Evolutionary conservation across 2,888 invertebrate species (phyloP), one percentile per base, ranked within the genome.

Genomic region (Cheilosia scutellata): DNA sequence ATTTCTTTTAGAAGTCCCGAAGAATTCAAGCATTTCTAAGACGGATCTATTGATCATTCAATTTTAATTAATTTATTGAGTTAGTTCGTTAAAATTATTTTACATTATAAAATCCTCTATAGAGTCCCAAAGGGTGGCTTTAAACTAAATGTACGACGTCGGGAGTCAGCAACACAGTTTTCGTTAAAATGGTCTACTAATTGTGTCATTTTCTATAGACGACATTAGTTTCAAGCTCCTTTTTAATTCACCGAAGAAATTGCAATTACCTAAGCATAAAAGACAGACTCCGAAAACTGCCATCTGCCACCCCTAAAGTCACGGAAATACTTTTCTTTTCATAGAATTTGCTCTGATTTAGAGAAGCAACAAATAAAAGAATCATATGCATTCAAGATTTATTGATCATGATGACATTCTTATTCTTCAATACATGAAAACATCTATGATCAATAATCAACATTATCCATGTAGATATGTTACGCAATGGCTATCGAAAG

Each of bases 301-400:
- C 82, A 66, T 66, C 71, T 82, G 82, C 51, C 42, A 62, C 57
- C 40, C 25, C 42, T 4, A 51, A 42, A 53, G 53, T 55, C 60
- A 66, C 49, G 9, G 58, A 16, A 27, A 27, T 33, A 65, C 49
- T 55, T 40, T 2, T 33, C 25, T 57, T 70, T 75, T 62, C 13
- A 29, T 2, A 44, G 5, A 16, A 76, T 58, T 65, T 77, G 79
- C 42, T 79, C 74, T 75, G 62, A 70, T 79, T 84, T 60, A 57
- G 75, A 37, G 7, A 4, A 25, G 16, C 25, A 31, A 55, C 16
- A 65, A 65, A 60, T 42, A 40, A 82, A 25, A 47, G 47, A 33
- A 57, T 49, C 49, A 13, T n/a, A 25, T 49, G 60, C 37, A 37
- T 60, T 20, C 33, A 65, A 57, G 9, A 65, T 58, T 25, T 37